Evolutionary conservation across 2,113 vertebrate genomes (phyloP).

Genomic region (Phrynosoma platyrhinos): DNA sequence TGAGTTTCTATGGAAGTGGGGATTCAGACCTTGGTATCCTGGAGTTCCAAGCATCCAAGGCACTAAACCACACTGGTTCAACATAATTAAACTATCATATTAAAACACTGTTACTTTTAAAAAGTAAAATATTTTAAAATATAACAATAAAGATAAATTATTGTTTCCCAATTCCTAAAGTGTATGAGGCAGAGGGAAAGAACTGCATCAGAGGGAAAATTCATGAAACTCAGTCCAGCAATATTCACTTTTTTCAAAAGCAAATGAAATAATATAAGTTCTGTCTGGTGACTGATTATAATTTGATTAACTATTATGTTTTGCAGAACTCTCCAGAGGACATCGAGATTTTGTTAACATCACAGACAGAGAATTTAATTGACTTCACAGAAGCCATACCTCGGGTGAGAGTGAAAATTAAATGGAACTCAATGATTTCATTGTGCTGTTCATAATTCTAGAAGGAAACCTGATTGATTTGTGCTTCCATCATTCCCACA

Average conservation of each 20-base stretch:
- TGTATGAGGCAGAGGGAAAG: background rate
- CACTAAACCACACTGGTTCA: no score
- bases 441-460: conserved; percentile 31
- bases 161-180: background rate
- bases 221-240: background rate
- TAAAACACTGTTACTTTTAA: no score
- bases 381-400: conserved; percentile 89
- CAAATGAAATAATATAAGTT: background rate
- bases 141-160: background rate
- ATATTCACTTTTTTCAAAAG: background rate
- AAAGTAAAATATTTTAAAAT: no score
- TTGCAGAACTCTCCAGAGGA: conserved; percentile 86
- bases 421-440: conserved; percentile 2
- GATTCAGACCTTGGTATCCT: no score
- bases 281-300: conserved; percentile 32
- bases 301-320: conserved; percentile 66
- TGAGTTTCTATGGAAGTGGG: no score
- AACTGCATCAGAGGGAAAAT: background rate
- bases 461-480: conserved; percentile 2
- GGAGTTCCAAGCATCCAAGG: no score
- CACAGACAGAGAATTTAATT: conserved; percentile 89
- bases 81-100: background rate
- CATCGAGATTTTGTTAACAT: conserved; percentile 77
- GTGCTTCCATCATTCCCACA: background rate
- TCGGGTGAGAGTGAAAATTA: conserved; percentile 79